These are phyloP conservation scores for Lumbricus terrestris DNA, from an alignment of 2,888 invertebrate species.

Conservation along the genomic window DNA sequence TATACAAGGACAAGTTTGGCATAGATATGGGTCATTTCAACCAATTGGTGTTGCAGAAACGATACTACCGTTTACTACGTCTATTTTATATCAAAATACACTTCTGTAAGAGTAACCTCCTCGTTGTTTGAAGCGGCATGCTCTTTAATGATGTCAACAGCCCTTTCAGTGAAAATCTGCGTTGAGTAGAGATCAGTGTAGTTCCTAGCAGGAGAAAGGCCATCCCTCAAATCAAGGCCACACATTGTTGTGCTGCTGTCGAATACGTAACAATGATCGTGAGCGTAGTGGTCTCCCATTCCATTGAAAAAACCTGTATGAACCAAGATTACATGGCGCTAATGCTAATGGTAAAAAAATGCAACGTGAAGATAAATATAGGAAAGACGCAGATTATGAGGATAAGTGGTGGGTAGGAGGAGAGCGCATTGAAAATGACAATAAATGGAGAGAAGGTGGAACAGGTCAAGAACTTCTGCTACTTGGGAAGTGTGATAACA, in stretches of 20 bases:
- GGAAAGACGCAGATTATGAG: no score
- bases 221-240: slow-evolving; percentile 48
- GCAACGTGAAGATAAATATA: no score
- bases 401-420: no score
- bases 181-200: slow-evolving; percentile 36
- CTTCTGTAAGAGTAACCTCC: background rate
- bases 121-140: slow-evolving; percentile 38
- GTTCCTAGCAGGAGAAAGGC: slow-evolving; percentile 41
- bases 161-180: slow-evolving; percentile 41
- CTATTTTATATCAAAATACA: background rate
- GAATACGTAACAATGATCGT: slow-evolving; percentile 36
- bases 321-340: background rate
- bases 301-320: slow-evolving; percentile 53
- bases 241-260: slow-evolving; percentile 30
- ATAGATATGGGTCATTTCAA: background rate
- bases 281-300: slow-evolving; percentile 51
- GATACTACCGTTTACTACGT: background rate
- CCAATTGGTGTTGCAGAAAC: background rate
- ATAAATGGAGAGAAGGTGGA: no score
- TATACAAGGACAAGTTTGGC: background rate
- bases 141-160: slow-evolving; percentile 43
- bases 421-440: no score
- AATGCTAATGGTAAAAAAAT: no score
- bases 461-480: no score
- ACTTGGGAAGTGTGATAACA: no score